Evolutionary conservation across 2,888 invertebrate species (phyloP), one percentile per base, ranked within the genome.

Genomic region (Thelaira solivaga): DNA sequence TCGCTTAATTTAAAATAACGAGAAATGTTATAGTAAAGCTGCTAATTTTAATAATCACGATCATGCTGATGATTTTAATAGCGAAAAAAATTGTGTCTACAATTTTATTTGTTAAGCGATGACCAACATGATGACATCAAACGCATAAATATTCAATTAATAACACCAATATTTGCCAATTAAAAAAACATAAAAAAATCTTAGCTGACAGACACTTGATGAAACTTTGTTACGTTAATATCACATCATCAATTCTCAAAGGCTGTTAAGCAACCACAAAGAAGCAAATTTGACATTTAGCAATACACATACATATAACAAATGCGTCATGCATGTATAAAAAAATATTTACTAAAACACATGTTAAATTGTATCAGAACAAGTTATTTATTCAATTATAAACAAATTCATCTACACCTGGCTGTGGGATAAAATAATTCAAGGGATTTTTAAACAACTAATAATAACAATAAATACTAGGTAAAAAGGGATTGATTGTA

Each of bases 91-190:
- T 7, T 26, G 18, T 13, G n/a, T 34, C 41, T 39, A 22, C 47
- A 16, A 41, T 51, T 62, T 47, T 47, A 26, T 16, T 59, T 49
- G 26, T 41, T 53, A 5, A 64, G 55, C 43, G 45, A 76, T 68
- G 71, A 71, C 67, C 75, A 65, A 51, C 29, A 71, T 68, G 82
- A 85, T 85, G 86, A 85, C 85, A 85, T 85, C 84, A 83, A 82
- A 80, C 69, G 71, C 78, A 81, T 59, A 82, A 80, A 80, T 76
- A 78, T 74, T 64, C 76, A 78, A 79, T 80, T 78, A 80, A 80
- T 81, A 80, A 82, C 65, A 82, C 73, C 82, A 85, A 59, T 67
- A 72, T 43, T 62, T 59, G 18, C 43, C 8, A 41, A 18, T 13
- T 41, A 39, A 18, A 71, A 39, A 55, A 34, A 22, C 13, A 49